A percentile compares a stretch with the other conserved stretches of the same genome.
Evolutionary conservation across 2,888 invertebrate species (phyloP).

Genomic region (Perithous albicinctus): DNA sequence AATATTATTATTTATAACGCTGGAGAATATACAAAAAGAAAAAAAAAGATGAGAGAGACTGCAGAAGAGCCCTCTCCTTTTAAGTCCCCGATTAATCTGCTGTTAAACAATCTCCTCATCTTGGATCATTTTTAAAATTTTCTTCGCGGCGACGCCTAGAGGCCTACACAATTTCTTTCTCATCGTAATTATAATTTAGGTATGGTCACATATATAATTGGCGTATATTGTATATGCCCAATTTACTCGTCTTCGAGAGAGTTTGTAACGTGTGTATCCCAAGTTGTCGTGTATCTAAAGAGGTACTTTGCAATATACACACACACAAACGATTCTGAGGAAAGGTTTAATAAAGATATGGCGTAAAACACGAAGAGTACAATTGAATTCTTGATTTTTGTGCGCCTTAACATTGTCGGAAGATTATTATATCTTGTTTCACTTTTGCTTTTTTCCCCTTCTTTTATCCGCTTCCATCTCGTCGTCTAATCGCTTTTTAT

Average conservation of each 20-base stretch:
- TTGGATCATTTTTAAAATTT: conserved; percentile 18
- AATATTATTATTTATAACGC: conserved; percentile 39
- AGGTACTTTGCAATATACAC: conserved; percentile 55
- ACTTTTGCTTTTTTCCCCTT: conserved; percentile 30
- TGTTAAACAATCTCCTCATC: conserved; percentile 23
- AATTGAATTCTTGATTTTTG: conserved; percentile 78
- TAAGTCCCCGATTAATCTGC: conserved; percentile 38
- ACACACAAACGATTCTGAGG: conserved; percentile 62
- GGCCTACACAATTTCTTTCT: conserved; percentile 45
- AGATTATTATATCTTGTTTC: conserved; percentile 63
- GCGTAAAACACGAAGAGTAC: conserved; percentile 78
- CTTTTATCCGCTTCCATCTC: conserved; percentile 40
- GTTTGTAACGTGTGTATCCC: conserved; percentile 46
- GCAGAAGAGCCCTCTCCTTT: conserved; percentile 38
- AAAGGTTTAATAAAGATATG: conserved; percentile 75
- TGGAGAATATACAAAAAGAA: conserved; percentile 70
- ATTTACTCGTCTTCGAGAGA: conserved; percentile 48
- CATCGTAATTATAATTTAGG: conserved; percentile 51
- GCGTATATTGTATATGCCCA: conserved; percentile 49
- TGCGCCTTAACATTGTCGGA: conserved; percentile 79
- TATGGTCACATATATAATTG: conserved; percentile 55
- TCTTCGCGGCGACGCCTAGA: conserved; percentile 40
- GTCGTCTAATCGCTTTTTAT: background rate
- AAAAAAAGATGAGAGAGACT: conserved; percentile 40
- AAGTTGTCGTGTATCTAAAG: conserved; percentile 40